These are phyloP conservation scores for Scaptomyza caliginosa DNA, from an alignment of 2,888 invertebrate species.

Conservation along the genomic window DNA sequence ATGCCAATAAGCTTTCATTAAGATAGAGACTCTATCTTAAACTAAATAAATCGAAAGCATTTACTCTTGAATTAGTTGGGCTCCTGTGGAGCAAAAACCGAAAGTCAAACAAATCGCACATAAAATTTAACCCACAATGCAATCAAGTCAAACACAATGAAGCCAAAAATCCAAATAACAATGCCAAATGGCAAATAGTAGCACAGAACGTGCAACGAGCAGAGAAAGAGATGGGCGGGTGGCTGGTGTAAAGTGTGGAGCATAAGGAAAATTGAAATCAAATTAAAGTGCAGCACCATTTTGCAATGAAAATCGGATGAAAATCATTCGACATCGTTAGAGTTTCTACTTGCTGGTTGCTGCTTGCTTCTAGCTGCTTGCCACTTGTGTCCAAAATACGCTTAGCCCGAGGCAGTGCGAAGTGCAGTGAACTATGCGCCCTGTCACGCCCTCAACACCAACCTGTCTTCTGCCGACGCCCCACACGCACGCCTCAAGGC, in stretches of 20 bases:
- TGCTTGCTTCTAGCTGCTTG: not conserved
- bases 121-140: slow-evolving; percentile 45
- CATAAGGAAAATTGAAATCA: slow-evolving; percentile 57
- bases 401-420: slow-evolving; percentile 31
- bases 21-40: too few relatives aligned
- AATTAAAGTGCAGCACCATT: slow-evolving; percentile 65
- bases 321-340: slow-evolving; percentile 62
- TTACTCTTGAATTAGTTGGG: slow-evolving; percentile 38
- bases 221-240: not conserved
- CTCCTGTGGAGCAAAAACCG: slow-evolving; percentile 16
- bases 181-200: slow-evolving; percentile 36
- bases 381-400: slow-evolving; percentile 38
- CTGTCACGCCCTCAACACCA: not conserved
- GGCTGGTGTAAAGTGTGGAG: not conserved
- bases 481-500: slow-evolving; percentile 1
- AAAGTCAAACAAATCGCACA: slow-evolving; percentile 45
- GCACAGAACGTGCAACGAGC: not conserved
- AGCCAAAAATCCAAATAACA: slow-evolving; percentile 33
- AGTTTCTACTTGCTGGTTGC: slow-evolving; percentile 15
- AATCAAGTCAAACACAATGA: slow-evolving; percentile 50
- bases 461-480: not conserved
- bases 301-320: slow-evolving; percentile 50
- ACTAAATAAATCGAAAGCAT: not conserved
- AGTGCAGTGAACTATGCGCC: slow-evolving; percentile 47
- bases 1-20: too few relatives aligned